Conservation (phyloP, 2,113 vertebrate genomes). For the Camelus bactrianus region DNA sequence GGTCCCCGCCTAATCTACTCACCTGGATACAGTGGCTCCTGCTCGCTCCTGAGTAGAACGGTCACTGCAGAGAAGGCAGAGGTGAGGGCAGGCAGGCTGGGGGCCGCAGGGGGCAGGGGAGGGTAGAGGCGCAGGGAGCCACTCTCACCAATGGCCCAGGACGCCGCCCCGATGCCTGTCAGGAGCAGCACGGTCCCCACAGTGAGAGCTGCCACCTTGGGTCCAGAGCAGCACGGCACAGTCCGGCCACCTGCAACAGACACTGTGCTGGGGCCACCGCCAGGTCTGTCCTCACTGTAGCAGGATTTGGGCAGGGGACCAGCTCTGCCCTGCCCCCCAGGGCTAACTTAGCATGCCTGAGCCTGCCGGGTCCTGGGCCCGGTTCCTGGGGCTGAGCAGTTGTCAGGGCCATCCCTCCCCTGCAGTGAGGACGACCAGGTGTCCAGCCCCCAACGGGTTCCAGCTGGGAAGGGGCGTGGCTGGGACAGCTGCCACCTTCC, state of each 20-base stretch:
- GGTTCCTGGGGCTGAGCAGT: background rate
- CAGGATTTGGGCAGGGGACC: background rate
- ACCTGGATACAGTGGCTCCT: slow-evolving; percentile 81
- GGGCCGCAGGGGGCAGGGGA: background rate
- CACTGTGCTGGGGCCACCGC: background rate
- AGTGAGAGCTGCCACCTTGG: slow-evolving; percentile 75
- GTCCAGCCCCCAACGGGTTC: background rate
- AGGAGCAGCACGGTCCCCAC: slow-evolving; percentile 76
- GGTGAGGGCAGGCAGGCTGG: slow-evolving; percentile 2
- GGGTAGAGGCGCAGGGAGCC: background rate
- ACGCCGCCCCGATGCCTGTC: slow-evolving; percentile 73
- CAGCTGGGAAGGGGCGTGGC: background rate
- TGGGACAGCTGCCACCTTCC: background rate
- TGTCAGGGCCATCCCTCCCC: background rate
- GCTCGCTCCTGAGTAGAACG: slow-evolving; percentile 71
- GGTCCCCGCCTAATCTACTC: slow-evolving; percentile 18
- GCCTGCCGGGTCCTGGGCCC: background rate
- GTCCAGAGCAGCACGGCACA: slow-evolving; percentile 71
- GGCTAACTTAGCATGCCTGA: background rate
- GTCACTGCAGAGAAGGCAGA: slow-evolving; percentile 77
- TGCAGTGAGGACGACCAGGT: background rate
- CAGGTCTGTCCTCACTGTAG: background rate
- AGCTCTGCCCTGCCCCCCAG: background rate
- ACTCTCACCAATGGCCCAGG: slow-evolving; percentile 83
- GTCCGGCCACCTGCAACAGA: slow-evolving; percentile 79